Evolutionary conservation across 2,888 invertebrate species (phyloP).

Genomic region (Lasioglossum malachurum): DNA sequence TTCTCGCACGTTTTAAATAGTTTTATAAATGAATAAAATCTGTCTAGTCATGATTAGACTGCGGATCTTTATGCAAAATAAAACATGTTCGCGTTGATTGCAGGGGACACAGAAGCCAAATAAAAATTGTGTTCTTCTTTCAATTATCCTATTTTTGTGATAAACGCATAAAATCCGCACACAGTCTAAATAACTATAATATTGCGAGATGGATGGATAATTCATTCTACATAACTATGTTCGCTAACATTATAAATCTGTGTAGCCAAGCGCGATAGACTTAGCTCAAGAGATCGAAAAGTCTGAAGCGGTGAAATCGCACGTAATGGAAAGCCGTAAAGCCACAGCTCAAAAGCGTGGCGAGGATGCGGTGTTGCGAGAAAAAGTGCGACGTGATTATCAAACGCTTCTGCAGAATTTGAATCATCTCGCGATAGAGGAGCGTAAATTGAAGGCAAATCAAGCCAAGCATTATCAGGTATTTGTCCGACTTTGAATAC

Average conservation of each 20-base stretch:
- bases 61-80: no score
- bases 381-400: slow-evolving; percentile 80
- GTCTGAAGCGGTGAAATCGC: slow-evolving; percentile 65
- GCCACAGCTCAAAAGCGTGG: slow-evolving; percentile 74
- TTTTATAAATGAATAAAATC: no score
- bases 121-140: no score
- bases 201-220: background rate
- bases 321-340: slow-evolving; percentile 69
- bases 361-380: slow-evolving; percentile 79
- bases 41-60: no score
- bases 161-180: no score
- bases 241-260: background rate
- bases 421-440: slow-evolving; percentile 75
- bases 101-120: no score
- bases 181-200: background rate
- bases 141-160: no score
- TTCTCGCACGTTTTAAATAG: no score
- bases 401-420: slow-evolving; percentile 77
- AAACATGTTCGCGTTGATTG: no score
- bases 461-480: slow-evolving; percentile 69
- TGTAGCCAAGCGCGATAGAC: slow-evolving; percentile 79
- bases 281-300: slow-evolving; percentile 73
- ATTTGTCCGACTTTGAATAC: slow-evolving; percentile 27
- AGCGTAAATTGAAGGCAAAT: slow-evolving; percentile 77
- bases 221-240: background rate